Evolutionary conservation across 1,140 invertebrate species (phyloP).

Genomic region (Lethrus apterus): DNA sequence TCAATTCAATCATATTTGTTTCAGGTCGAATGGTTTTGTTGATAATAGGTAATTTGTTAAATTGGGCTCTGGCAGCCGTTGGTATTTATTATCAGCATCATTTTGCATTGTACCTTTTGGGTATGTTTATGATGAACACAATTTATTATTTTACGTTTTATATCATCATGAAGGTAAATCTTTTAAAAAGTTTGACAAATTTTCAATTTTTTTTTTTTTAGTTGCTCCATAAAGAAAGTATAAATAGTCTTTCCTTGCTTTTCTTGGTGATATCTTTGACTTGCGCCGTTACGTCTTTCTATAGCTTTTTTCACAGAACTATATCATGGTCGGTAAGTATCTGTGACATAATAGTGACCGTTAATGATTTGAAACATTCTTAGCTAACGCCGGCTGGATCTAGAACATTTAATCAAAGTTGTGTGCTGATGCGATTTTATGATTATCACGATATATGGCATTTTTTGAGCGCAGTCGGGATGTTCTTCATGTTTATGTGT

Average conservation of each 20-base stretch:
- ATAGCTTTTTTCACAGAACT: slow-evolving; percentile 68
- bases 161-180: slow-evolving; percentile 74
- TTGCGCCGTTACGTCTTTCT: slow-evolving; percentile 62
- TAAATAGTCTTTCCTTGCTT: slow-evolving; percentile 52
- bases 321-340: slow-evolving; percentile 70
- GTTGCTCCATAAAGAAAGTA: slow-evolving; percentile 60
- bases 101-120: slow-evolving; percentile 76
- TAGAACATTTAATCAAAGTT: slow-evolving; percentile 62
- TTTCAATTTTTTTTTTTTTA: slow-evolving; percentile 40
- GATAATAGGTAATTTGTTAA: slow-evolving; percentile 63
- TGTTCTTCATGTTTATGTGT: slow-evolving; percentile 85
- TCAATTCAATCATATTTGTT: slow-evolving; percentile 10
- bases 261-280: slow-evolving; percentile 58
- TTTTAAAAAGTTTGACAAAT: slow-evolving; percentile 1
- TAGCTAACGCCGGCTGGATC: slow-evolving; percentile 73
- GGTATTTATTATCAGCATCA: slow-evolving; percentile 63
- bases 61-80: slow-evolving; percentile 64
- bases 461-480: slow-evolving; percentile 72
- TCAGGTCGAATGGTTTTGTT: slow-evolving; percentile 49
- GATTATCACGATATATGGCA: slow-evolving; percentile 90
- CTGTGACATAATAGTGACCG: background rate
- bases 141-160: slow-evolving; percentile 78
- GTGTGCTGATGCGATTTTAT: slow-evolving; percentile 70
- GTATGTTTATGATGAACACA: slow-evolving; percentile 76
- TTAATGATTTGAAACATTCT: slow-evolving; percentile 15